Base-by-base conservation (phyloP, 2,797 vertebrate species). In the Neostethus bicornis region DNA sequence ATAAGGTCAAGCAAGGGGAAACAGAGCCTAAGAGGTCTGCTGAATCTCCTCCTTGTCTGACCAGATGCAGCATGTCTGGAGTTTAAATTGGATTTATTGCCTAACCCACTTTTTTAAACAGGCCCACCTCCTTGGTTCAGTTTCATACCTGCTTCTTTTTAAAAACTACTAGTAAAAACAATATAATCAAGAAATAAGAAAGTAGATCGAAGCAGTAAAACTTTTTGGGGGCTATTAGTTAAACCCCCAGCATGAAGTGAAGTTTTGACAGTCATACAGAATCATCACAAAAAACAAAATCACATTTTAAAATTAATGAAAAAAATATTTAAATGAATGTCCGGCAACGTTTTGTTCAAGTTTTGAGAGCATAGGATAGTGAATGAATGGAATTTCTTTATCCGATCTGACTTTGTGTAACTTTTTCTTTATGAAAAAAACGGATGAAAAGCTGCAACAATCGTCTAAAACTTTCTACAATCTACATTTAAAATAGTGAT, bases 81-180 rank as follows among this genome's bases (percentile, higher is more conserved):
- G 31, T 20, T 55, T 77, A 74, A 84, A 87, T 81, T 83, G 76
- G 74, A 83, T 81, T 85, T 82, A 38, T 24, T 31, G 5, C 37
- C 26, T 59, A 79, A 66, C 53, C 69, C 50, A 12, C n/a, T 4
- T 64, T 70, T 72, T 50, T 52, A 20, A 26, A 54, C 48, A 49
- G 70, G 69, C 59, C 65, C 26, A 39, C 16, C 49, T 44, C 23
- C 44, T 48, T 20, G n/a, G 9, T 39, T 45, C 10, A 0, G 29
- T 31, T 28, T 38, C 13, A 28, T 43, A 4, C 14, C 26, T 28
- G 12, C 37, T 42, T 16, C 29, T 2, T 32, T 20, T 23, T 23
- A 51, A 20, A 3, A n/a, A n/a, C 5, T 37, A 5, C 7, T 38
- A 29, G n/a, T 29, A 6, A 39, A 41, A 17, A n/a, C 17, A 31